Evolutionary conservation across 2,113 vertebrate genomes (phyloP).

Genomic region (Eulemur macaco): DNA sequence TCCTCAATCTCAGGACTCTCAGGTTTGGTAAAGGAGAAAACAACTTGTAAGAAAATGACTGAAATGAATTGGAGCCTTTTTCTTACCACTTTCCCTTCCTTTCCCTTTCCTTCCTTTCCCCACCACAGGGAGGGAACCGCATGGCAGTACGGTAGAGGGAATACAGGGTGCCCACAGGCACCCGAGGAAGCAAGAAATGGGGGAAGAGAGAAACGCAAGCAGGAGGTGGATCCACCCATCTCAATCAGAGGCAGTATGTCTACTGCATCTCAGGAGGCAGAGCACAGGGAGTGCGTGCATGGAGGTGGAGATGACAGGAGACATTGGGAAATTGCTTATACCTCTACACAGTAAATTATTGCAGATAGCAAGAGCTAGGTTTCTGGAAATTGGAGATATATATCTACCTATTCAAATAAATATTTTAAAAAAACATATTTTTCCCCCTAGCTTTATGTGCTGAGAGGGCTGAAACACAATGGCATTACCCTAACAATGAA

Average conservation of each 20-base stretch:
- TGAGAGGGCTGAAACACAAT: not conserved
- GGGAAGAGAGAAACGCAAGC: not conserved
- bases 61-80: not conserved
- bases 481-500: not conserved
- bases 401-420: not conserved
- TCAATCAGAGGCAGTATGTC: not conserved
- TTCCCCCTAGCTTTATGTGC: not conserved
- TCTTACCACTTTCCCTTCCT: not conserved
- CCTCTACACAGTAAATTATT: not conserved
- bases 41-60: not conserved
- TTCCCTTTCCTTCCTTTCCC: not conserved
- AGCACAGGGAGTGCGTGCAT: not conserved
- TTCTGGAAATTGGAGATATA: not conserved
- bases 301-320: not conserved
- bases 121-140: too few species aligned
- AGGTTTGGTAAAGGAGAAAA: not conserved
- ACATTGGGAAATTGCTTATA: not conserved
- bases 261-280: not conserved
- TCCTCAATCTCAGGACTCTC: not conserved
- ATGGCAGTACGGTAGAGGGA: too few species aligned
- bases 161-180: not conserved
- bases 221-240: not conserved
- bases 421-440: not conserved
- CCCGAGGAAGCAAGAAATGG: not conserved
- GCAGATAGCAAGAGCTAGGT: not conserved